Evolutionary conservation across 2,888 invertebrate genomes (phyloP), one percentile per base, ranked within the genome.

Genomic region (Incurvaria masculella): DNA sequence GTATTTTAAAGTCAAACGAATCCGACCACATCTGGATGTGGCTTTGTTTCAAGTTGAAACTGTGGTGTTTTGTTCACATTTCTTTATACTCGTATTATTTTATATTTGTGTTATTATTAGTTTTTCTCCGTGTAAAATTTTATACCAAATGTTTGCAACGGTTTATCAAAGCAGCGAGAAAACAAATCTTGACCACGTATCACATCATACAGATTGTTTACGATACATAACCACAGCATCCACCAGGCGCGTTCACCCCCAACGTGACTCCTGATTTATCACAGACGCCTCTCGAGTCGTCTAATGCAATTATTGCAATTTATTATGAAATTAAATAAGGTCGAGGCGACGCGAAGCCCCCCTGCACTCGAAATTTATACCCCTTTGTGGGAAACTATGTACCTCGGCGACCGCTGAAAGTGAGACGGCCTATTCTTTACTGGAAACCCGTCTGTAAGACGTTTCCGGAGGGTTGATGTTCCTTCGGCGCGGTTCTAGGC

Each of bases 281-380:
- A 59, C 57, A 21, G 14, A 17, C 16, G 16, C 60, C 59, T 33
- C 14, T 59, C 59, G 61, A 57, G 63, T 59, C 62, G 59, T 59
- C 66, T 72, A 72, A 75, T 71, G 75, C 69, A 76, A 75, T 75
- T 72, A 76, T 72, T 70, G 69, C 73, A 73, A 76, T 76, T 76
- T 75, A 76, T 72, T 70, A 70, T 69, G 66, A 76, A 74, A 73
- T 76, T 75, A 75, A 72, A 74, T 74, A 72, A 72, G 66, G 68
- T 65, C 66, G 68, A 65, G 66, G 63, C 66, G 63, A 61, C 65
- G 60, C 60, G 21, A 17, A 41, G 41, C 55, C 52, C 53, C 48
- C 58, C 55, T 51, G 52, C 54, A 59, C 62, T 56, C 56, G 57
- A 66, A 70, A 74, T 72, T 69, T 72, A 73, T 72, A 73, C 71